These are phyloP conservation scores for Armadillidium nasatum DNA, from an alignment of 1,140 invertebrate genomes.

Conservation along the genomic window DNA sequence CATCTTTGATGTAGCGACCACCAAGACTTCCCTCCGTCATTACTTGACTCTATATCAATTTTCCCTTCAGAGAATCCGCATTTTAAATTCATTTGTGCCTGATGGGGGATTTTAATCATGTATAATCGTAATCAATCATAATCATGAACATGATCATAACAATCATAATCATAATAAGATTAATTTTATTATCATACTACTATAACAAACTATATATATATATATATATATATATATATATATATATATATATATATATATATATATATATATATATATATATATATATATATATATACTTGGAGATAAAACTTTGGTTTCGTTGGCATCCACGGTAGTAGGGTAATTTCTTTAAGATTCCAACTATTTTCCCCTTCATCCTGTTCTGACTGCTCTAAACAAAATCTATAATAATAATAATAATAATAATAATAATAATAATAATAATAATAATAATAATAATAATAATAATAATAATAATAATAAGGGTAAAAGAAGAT, in stretches of 20 bases:
- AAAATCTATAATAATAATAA: background rate
- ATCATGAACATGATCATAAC: background rate
- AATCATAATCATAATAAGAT: background rate
- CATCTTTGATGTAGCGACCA: constrained; percentile 32
- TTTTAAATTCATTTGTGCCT: constrained; percentile 37
- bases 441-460: no score
- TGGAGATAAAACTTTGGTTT: background rate
- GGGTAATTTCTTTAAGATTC: background rate
- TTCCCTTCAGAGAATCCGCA: constrained; percentile 28
- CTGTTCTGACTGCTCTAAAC: background rate
- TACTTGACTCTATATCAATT: constrained; percentile 35
- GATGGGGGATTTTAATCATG: background rate
- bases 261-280: no score
- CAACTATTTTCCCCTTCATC: background rate
- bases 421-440: background rate
- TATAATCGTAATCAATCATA: background rate
- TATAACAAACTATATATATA: background rate
- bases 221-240: no score
- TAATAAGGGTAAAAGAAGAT: no score
- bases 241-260: no score
- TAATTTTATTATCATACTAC: background rate
- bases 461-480: no score
- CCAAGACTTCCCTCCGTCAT: constrained; percentile 33
- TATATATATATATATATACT: background rate
- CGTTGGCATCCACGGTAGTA: background rate